Evolutionary conservation across 2,888 invertebrate genomes (phyloP), one percentile per base, ranked within the genome.

Genomic region (Parnassius smintheus): DNA sequence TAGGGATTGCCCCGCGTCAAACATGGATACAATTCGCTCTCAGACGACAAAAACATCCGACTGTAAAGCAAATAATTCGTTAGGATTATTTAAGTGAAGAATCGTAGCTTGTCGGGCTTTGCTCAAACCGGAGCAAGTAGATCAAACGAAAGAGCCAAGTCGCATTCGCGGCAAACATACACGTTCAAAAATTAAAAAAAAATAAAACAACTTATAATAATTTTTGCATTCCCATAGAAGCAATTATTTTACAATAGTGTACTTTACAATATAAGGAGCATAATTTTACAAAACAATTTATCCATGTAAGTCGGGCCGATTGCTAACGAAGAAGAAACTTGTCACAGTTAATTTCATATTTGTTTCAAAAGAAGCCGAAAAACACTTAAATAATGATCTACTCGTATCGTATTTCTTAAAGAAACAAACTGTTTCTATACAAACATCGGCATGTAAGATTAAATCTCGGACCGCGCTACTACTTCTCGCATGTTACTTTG

Each of bases 1-100:
- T 62, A 57, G 57, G 25, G 64, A 65, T 55, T 62, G 62, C 60
- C 63, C 59, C 59, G 49, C 49, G 13, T 13, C 18, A 13, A 13
- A 49, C 49, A 13, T 35, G 35, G 35, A 35, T 18, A 49, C 7
- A 13, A 8, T 13, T 7, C 7, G 18, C 13, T 13, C 1, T 13
- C 49, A 9, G 13, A 9, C n/a, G 49, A n/a, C 8, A 49, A 9
- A 12, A 8, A n/a, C 9, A 9, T 49, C 49, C 13, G 9, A 13
- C 13, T 13, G 49, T 13, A 13, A 8, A 13, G 9, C 8, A 11
- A 12, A 49, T 13, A 13, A 18, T 4, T 8, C 7, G 18, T 9
- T 49, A 13, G 13, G 12, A 49, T 49, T 49, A 9, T 49, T 49
- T 49, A 2, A 2, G 8, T 9, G 13, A 49, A n/a, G 49, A 49